Percentiles rank a stretch among this genome's conserved stretches.
phyloP scores from a whole-genome alignment of 1,140 invertebrate genomes.

The Pemphigus obesinymphae region DNA sequence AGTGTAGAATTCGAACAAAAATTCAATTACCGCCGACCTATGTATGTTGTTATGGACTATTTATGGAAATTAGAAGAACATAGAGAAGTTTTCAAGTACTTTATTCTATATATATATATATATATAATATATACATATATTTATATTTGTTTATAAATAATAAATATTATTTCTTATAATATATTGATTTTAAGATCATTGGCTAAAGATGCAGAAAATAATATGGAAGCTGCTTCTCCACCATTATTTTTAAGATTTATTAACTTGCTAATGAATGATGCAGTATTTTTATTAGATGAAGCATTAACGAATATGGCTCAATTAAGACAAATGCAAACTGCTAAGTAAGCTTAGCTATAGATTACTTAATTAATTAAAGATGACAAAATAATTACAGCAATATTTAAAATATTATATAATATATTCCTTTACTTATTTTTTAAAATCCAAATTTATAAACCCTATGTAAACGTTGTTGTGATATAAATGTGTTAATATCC shows the following conservation, averaged over 20 bases:
- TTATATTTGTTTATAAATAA: too few relatives aligned
- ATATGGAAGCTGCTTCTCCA: constrained; percentile 84
- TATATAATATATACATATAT: neutral
- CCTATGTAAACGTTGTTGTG: too few relatives aligned
- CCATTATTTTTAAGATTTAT: constrained; percentile 90
- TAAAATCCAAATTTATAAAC: too few relatives aligned
- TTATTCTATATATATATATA: neutral
- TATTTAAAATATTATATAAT: too few relatives aligned
- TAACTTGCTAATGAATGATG: constrained; percentile 93
- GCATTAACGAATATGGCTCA: constrained; percentile 81
- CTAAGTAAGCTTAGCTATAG: constrained; percentile 61
- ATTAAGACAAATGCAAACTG: constrained; percentile 66
- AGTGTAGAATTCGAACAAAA: constrained; percentile 95
- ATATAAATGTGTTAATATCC: too few relatives aligned
- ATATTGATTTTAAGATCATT: constrained; percentile 57
- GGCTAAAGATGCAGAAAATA: constrained; percentile 72
- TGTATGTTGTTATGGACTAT: constrained; percentile 91
- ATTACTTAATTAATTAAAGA: too few relatives aligned
- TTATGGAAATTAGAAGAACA: constrained; percentile 80
- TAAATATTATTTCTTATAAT: neutral
- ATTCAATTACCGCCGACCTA: constrained; percentile 91
- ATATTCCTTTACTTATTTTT: too few relatives aligned
- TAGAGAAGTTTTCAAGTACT: constrained; percentile 67
- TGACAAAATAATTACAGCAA: neutral
- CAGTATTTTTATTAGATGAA: constrained; percentile 89